These are phyloP conservation scores for Hartigia nigra DNA, from an alignment of 2,888 invertebrate genomes.

Conservation along the genomic window DNA sequence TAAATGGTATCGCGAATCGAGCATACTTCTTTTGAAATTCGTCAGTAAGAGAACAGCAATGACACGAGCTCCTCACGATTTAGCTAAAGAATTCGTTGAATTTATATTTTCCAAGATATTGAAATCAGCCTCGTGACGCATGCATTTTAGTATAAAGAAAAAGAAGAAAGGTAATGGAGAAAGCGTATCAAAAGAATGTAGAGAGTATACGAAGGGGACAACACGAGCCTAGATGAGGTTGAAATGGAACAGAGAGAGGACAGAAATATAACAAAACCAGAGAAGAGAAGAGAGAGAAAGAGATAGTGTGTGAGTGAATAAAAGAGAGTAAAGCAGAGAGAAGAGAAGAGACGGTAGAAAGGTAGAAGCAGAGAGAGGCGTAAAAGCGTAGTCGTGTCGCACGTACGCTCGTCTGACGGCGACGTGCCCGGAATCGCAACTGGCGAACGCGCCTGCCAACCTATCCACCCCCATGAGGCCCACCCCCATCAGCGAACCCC, in stretches of 20 bases:
- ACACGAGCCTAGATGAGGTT: background rate
- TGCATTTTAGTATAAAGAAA: slow-evolving; percentile 8
- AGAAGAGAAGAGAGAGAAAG: slow-evolving; percentile 23
- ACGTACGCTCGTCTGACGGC: slow-evolving; percentile 66
- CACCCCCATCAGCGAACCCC: slow-evolving; percentile 11
- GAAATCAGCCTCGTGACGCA: slow-evolving; percentile 22
- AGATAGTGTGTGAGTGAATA: slow-evolving; percentile 25
- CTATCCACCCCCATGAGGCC: slow-evolving; percentile 26
- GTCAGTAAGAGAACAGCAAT: background rate
- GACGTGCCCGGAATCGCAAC: slow-evolving; percentile 62
- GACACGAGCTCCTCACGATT: slow-evolving; percentile 6
- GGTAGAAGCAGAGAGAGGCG: slow-evolving; percentile 43
- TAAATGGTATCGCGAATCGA: too few species aligned
- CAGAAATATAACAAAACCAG: slow-evolving; percentile 26
- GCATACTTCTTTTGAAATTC: background rate
- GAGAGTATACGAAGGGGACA: slow-evolving; percentile 9
- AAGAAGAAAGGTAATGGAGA: background rate
- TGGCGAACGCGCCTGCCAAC: slow-evolving; percentile 28
- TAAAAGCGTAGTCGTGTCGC: slow-evolving; percentile 67
- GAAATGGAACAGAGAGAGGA: slow-evolving; percentile 19
- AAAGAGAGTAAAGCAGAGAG: slow-evolving; percentile 8
- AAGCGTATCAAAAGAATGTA: slow-evolving; percentile 7
- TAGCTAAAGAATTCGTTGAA: slow-evolving; percentile 28
- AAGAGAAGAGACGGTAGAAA: slow-evolving; percentile 20
- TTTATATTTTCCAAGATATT: slow-evolving; percentile 29